A percentile compares a stretch with the other conserved stretches of the same genome.
Conservation (phyloP, 2,797 vertebrate species). For the Esox masquinongy region DNA sequence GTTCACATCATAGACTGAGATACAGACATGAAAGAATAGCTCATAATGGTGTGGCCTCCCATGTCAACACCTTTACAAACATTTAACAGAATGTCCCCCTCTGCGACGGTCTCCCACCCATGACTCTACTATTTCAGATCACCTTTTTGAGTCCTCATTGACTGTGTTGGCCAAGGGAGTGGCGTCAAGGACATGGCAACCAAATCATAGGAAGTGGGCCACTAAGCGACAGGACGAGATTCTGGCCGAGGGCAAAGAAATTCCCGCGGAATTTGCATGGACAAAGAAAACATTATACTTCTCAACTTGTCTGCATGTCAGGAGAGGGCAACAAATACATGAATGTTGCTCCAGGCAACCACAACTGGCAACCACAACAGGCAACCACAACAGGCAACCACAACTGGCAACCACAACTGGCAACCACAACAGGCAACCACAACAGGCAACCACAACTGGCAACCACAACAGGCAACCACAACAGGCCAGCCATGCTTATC, state of each 20-base stretch:
- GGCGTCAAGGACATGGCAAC: not conserved
- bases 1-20: not conserved
- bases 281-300: too few species aligned
- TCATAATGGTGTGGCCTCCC: not conserved
- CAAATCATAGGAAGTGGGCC: not conserved
- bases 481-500: too few species aligned
- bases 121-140: not conserved
- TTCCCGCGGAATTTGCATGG: too few species aligned
- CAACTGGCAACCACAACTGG: too few species aligned
- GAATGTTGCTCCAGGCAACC: not conserved
- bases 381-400: too few species aligned
- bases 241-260: constrained; percentile 24
- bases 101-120: not conserved
- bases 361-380: too few species aligned
- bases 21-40: not conserved
- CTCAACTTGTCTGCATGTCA: not conserved
- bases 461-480: too few species aligned
- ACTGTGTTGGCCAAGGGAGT: not conserved
- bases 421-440: too few species aligned
- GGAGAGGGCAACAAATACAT: constrained; percentile 21
- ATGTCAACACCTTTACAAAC: not conserved
- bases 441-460: too few species aligned
- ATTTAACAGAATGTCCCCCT: not conserved
- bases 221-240: not conserved
- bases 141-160: not conserved